Percentiles rank a stretch among this genome's conserved stretches.
These are phyloP conservation scores for Sebastes taczanowskii DNA, from an alignment of 2,797 vertebrate species.

Conservation along the genomic window DNA sequence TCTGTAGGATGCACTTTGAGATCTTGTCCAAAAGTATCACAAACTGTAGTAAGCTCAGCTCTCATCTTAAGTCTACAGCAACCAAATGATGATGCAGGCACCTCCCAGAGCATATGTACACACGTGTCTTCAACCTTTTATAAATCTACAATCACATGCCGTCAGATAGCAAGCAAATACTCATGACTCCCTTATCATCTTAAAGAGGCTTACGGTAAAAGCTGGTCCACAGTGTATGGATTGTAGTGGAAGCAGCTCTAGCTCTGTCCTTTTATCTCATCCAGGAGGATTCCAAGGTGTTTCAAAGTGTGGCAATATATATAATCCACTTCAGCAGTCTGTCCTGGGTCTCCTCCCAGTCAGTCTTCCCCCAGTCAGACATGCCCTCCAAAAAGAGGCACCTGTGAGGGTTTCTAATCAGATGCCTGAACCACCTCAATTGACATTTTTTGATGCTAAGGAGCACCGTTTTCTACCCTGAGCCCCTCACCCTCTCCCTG, in stretches of 20 bases:
- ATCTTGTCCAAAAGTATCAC: background rate
- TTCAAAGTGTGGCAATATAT: background rate
- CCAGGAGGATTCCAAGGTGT: background rate
- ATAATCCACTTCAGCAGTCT: background rate
- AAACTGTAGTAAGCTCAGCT: background rate
- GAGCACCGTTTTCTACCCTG: conserved; percentile 9
- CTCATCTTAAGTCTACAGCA: background rate
- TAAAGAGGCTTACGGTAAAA: conserved; percentile 7
- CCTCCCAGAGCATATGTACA: background rate
- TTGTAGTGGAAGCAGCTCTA: background rate
- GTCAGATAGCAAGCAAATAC: background rate
- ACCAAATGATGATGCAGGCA: background rate
- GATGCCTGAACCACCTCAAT: conserved; percentile 7
- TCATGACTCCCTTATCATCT: background rate
- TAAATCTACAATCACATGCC: conserved; percentile 1
- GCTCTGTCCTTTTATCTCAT: background rate
- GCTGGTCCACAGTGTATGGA: background rate
- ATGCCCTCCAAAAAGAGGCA: conserved; percentile 10
- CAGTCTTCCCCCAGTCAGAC: background rate
- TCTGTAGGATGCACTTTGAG: background rate
- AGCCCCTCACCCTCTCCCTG: conserved; percentile 2
- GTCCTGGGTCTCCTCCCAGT: background rate
- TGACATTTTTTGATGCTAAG: conserved; percentile 14
- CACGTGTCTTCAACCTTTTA: background rate
- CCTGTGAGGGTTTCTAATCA: conserved; percentile 30